These are phyloP conservation scores for Sinodicranocentrus sp. DNA, from an alignment of 2,888 invertebrate genomes.

Conservation along the genomic window DNA sequence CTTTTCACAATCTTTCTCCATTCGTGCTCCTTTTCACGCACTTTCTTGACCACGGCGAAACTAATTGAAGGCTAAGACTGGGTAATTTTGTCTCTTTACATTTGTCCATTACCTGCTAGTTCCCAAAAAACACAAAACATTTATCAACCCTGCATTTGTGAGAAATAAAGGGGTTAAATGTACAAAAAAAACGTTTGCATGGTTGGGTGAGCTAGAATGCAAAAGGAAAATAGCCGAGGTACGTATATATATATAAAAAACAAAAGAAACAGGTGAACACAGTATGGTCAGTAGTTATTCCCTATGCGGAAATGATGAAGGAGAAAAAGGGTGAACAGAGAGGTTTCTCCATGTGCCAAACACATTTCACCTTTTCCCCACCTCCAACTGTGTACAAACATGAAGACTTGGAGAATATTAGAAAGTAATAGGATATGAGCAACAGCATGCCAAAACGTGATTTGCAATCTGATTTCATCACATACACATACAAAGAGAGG, in stretches of 20 bases:
- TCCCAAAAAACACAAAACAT: too few relatives aligned
- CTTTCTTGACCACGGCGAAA: slow-evolving; percentile 57
- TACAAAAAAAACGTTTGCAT: too few relatives aligned
- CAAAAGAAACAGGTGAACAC: neutral
- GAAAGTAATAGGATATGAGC: slow-evolving; percentile 40
- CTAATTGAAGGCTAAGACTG: slow-evolving; percentile 66
- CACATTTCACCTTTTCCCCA: slow-evolving; percentile 32
- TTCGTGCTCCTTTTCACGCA: slow-evolving; percentile 57
- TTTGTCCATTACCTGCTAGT: slow-evolving; percentile 56
- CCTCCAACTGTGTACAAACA: slow-evolving; percentile 9
- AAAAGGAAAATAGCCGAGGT: too few relatives aligned
- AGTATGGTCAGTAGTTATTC: neutral
- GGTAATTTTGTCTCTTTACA: slow-evolving; percentile 68
- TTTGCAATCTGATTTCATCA: slow-evolving; percentile 63
- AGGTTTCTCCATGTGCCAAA: too few relatives aligned
- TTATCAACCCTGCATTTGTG: too few relatives aligned
- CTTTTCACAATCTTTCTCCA: slow-evolving; percentile 30
- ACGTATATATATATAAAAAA: neutral
- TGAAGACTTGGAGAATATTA: slow-evolving; percentile 34
- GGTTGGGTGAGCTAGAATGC: too few relatives aligned
- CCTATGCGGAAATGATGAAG: neutral
- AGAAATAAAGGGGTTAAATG: too few relatives aligned
- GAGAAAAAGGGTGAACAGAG: slow-evolving; percentile 11
- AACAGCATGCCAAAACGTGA: slow-evolving; percentile 72
- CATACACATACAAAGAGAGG: neutral